phyloP scores from a whole-genome alignment of 2,888 invertebrate species.

The Caradrina kadenii region DNA sequence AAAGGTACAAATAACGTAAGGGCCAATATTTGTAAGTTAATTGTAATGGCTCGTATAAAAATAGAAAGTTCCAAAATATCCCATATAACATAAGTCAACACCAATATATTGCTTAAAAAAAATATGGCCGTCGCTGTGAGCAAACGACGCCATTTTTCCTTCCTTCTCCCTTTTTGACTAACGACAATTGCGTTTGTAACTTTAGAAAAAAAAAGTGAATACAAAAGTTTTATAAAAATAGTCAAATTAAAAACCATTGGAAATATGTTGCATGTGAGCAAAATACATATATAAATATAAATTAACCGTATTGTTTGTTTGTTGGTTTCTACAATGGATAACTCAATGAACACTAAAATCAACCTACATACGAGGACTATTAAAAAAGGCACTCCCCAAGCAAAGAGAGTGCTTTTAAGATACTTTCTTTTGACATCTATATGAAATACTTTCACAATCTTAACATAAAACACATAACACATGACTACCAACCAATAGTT shows the following conservation, averaged over 20 bases:
- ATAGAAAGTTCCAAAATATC: conserved; percentile 16
- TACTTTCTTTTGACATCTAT: conserved; percentile 24
- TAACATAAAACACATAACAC: conserved; percentile 29
- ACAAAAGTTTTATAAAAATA: conserved; percentile 30
- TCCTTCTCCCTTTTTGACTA: not conserved
- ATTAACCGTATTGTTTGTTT: not conserved
- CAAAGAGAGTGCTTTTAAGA: conserved; percentile 27
- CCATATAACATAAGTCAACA: conserved; percentile 17
- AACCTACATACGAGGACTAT: not conserved
- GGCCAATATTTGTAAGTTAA: conserved; percentile 23
- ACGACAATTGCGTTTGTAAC: not conserved
- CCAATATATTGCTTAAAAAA: conserved; percentile 18
- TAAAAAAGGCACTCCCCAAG: conserved; percentile 22
- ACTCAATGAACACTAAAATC: conserved; percentile 2
- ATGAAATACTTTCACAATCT: conserved; percentile 31
- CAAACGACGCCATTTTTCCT: conserved; percentile 23
- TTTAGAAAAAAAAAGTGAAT: conserved; percentile 8
- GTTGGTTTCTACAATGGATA: not conserved
- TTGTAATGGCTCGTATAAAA: not conserved
- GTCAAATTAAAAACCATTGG: conserved; percentile 14
- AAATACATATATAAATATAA: not conserved
- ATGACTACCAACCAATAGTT: conserved; percentile 32
- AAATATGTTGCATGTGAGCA: not conserved
- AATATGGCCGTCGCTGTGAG: conserved; percentile 12
- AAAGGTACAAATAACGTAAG: conserved; percentile 18